phyloP scores from a whole-genome alignment of 2,113 vertebrate genomes.

The Pseudonaja textilis region DNA sequence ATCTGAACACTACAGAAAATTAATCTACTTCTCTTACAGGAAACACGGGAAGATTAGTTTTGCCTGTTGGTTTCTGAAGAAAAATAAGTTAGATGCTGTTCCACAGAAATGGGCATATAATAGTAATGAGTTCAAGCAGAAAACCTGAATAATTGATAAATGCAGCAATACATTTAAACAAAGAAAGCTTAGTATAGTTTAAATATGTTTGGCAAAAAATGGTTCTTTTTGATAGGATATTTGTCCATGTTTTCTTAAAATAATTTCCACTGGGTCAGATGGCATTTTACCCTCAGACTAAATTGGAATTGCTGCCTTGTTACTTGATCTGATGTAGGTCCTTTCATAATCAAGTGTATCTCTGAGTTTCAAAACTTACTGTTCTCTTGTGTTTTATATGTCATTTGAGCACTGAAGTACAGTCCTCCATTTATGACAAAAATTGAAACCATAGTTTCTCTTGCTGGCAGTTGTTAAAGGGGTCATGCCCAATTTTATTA shows the following conservation, averaged over 20 bases:
- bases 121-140: neutral
- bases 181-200: neutral
- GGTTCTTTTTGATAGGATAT: neutral
- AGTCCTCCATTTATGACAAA: too few relatives aligned
- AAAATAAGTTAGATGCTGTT: neutral
- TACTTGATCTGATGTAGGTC: neutral
- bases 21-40: neutral
- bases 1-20: neutral
- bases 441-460: too few relatives aligned
- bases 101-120: neutral
- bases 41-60: neutral
- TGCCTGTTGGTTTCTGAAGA: neutral
- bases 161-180: neutral
- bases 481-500: too few relatives aligned
- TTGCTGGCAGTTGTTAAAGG: too few relatives aligned
- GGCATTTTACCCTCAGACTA: neutral
- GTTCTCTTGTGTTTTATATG: neutral
- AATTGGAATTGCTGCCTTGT: neutral
- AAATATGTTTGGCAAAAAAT: slow-evolving; percentile 2
- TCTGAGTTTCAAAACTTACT: neutral
- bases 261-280: neutral
- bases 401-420: neutral
- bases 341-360: neutral
- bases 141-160: neutral
- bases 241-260: neutral